Conservation (phyloP, 2,113 vertebrate genomes). For the Brienomyrus brachyistius region DNA sequence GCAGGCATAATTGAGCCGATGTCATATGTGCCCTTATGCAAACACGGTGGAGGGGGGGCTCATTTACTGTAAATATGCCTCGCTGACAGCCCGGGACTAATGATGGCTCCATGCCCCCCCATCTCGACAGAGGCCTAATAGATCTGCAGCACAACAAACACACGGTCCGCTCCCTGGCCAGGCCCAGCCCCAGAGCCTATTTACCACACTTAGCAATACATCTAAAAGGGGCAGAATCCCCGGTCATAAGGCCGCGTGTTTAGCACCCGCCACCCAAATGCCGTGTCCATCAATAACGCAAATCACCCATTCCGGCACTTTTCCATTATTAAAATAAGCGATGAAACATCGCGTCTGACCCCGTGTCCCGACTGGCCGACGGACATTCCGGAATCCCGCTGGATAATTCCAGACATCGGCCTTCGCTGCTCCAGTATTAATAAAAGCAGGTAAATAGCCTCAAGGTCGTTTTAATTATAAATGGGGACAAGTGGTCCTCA, state of each 20-base stretch:
- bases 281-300: background rate
- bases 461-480: background rate
- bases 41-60: background rate
- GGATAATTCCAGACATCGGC: background rate
- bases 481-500: background rate
- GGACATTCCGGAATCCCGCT: background rate
- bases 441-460: background rate
- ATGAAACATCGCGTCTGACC: background rate
- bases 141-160: background rate
- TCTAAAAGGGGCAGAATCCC: background rate
- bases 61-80: conserved; percentile 1
- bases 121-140: background rate
- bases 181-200: background rate
- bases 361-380: background rate
- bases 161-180: background rate
- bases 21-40: conserved; percentile 8
- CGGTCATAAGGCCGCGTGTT: background rate
- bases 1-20: background rate
- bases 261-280: background rate
- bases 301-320: background rate
- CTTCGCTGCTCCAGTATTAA: background rate
- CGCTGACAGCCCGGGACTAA: conserved; percentile 9
- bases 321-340: background rate
- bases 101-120: background rate
- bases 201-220: background rate